Base-by-base conservation (phyloP, 2,113 vertebrate genomes). In the Alethe diademata region DNA sequence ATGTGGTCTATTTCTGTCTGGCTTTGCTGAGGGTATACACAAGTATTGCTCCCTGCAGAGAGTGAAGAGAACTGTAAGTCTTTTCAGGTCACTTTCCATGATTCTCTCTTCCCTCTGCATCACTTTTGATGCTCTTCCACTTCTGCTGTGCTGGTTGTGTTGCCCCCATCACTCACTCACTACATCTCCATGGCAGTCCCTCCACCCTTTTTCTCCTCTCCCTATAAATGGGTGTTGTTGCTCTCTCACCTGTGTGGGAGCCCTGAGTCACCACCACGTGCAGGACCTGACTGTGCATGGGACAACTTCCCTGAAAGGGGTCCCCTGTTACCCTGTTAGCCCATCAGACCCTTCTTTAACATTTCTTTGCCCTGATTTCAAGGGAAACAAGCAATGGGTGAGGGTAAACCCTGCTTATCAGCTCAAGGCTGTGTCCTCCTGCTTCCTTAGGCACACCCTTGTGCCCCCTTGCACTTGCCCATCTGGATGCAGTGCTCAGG, bases 401-500 rank as follows among this genome's bases (percentile, higher is more conserved):
- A 50, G 11, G 31, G 16, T 10, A 3, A 62, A 6, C 0, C 3
- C 11, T 40, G 48, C 12, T 79, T 60, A 50, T 22, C 23, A 42
- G 8, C 12, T 29, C 0, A 1, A 72, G 9, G 9, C 9, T 7
- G 0, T n/a, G 38, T 45, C 53, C 31, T 53, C 6, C 50, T 66
- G 12, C 29, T 53, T 23, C 33, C 14, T 50, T 33, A 50, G 62
- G 26, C 13, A 43, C 3, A 9, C 2, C 7, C 54, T 12, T 5
- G 11, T 50, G 19, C 7, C 9, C 28, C 47, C 26, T 64, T 38
- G 11, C 22, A 28, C 14, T 8, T 50, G 17, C 4, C 19, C 19
- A 6, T 35, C 19, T 60, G 0, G 0, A 6, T 2, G 6, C 17
- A 20, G 5, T 9, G 17, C 15, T 25, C 65, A 31, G 24, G 8